Conservation (phyloP, 2,113 vertebrate genomes). For the Romanogobio albipinnatus region DNA sequence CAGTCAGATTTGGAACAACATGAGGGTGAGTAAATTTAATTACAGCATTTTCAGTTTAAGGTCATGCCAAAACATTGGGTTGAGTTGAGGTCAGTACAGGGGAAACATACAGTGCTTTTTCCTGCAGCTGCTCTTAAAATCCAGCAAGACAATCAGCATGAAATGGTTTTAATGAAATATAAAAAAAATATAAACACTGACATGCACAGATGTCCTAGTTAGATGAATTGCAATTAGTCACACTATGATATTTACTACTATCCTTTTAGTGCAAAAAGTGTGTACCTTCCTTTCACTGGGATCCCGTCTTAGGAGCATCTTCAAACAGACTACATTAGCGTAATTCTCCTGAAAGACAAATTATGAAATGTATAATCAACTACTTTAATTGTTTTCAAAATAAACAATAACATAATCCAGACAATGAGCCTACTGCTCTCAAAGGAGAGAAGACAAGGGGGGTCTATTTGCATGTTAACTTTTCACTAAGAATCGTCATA, state of each 20-base stretch:
- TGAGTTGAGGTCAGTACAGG: neutral
- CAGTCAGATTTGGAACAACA: neutral
- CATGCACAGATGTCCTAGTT: slow-evolving; percentile 25
- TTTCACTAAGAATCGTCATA: slow-evolving; percentile 75
- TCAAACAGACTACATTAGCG: slow-evolving; percentile 49
- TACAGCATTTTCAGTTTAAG: neutral
- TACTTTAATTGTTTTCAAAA: slow-evolving; percentile 66
- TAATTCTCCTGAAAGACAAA: slow-evolving; percentile 42
- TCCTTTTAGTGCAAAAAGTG: slow-evolving; percentile 7
- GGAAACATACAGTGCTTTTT: neutral
- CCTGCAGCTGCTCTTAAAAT: neutral
- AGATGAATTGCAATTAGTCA: slow-evolving; percentile 8
- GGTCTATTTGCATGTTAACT: slow-evolving; percentile 78
- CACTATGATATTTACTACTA: neutral
- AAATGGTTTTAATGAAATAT: slow-evolving; percentile 64
- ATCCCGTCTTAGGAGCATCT: slow-evolving; percentile 7
- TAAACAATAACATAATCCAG: slow-evolving; percentile 78
- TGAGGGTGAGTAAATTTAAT: neutral
- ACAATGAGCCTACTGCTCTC: slow-evolving; percentile 69
- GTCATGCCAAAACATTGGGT: neutral
- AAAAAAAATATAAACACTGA: slow-evolving; percentile 67
- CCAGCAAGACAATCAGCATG: neutral
- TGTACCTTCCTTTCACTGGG: slow-evolving; percentile 29
- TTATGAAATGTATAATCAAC: slow-evolving; percentile 43
- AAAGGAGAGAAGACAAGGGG: slow-evolving; percentile 67